A percentile compares a stretch with the other conserved stretches of the same genome.
These are phyloP conservation scores for Amniataba percoides DNA, from an alignment of 2,797 vertebrate genomes.

Conservation along the genomic window DNA sequence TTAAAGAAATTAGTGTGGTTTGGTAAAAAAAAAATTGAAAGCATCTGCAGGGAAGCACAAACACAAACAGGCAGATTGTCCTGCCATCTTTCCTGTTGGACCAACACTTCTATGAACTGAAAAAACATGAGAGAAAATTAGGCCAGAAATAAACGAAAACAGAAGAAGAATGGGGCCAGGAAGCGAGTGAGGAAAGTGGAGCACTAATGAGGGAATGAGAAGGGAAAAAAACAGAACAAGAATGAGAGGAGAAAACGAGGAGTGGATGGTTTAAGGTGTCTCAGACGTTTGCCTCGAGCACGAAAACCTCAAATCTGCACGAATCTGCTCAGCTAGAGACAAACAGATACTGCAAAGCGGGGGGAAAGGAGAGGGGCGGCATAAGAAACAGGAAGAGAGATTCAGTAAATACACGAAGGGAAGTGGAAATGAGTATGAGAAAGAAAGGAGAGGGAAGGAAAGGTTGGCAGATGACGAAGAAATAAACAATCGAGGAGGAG, in stretches of 20 bases:
- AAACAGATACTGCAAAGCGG: conserved; percentile 33
- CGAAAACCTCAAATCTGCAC: conserved; percentile 55
- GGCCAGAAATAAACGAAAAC: conserved; percentile 33
- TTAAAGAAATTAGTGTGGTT: background rate
- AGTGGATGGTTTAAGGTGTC: conserved; percentile 57
- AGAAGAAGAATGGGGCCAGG: conserved; percentile 51
- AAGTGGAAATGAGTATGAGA: conserved; percentile 55
- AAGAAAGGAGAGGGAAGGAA: conserved; percentile 36
- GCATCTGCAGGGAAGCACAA: background rate
- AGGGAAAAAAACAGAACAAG: conserved; percentile 37
- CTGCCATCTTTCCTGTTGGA: conserved; percentile 6
- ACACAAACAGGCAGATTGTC: background rate
- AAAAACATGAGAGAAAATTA: conserved; percentile 49
- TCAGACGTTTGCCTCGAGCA: conserved; percentile 44
- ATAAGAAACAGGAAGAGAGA: conserved; percentile 53
- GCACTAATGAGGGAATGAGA: conserved; percentile 49
- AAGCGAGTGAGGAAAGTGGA: conserved; percentile 53
- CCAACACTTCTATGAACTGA: conserved; percentile 4
- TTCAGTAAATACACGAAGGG: conserved; percentile 42
- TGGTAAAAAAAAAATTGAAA: background rate
- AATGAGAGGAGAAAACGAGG: conserved; percentile 42
- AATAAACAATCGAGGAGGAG: conserved; percentile 43
- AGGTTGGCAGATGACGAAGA: conserved; percentile 26
- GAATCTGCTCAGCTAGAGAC: conserved; percentile 47
- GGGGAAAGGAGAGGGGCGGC: conserved; percentile 4